Evolutionary conservation across 64 coral and sea anemone species (phyloP).

Genomic region (Platygyra sinensis): DNA sequence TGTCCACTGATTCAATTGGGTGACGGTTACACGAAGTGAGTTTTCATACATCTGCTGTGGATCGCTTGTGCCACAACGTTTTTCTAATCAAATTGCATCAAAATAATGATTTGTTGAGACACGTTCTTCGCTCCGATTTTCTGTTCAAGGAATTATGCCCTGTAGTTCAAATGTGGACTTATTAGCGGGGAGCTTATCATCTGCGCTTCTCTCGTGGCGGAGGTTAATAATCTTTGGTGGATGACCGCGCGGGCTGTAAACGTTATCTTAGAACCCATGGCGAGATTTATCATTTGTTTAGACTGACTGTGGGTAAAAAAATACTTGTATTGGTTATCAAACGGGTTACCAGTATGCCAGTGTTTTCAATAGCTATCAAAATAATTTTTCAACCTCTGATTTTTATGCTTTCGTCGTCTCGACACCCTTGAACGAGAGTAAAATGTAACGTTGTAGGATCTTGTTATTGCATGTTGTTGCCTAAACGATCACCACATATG

Average conservation of each 20-base stretch:
- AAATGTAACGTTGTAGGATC: no score
- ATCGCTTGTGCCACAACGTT: background rate
- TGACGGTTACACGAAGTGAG: background rate
- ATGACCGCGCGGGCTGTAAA: background rate
- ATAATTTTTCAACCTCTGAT: no score
- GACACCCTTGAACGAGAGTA: no score
- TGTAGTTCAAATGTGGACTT: background rate
- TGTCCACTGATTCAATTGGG: background rate
- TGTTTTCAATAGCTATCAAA: no score
- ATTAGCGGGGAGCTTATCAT: background rate
- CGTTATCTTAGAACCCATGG: background rate
- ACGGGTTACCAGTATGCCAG: no score
- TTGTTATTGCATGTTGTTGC: no score
- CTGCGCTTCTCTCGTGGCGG: background rate
- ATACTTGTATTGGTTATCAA: no score
- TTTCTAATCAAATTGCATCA: background rate
- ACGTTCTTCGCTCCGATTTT: background rate
- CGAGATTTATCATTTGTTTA: no score
- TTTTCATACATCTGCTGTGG: background rate
- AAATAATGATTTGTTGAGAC: background rate
- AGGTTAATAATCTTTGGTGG: background rate
- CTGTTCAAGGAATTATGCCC: background rate
- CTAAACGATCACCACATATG: no score
- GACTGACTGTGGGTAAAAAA: no score
- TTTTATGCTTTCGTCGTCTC: no score